A percentile compares a stretch with the other conserved stretches of the same genome.
phyloP scores from a whole-genome alignment of 1,140 invertebrate species.

The Drosophila rhopaloa region DNA sequence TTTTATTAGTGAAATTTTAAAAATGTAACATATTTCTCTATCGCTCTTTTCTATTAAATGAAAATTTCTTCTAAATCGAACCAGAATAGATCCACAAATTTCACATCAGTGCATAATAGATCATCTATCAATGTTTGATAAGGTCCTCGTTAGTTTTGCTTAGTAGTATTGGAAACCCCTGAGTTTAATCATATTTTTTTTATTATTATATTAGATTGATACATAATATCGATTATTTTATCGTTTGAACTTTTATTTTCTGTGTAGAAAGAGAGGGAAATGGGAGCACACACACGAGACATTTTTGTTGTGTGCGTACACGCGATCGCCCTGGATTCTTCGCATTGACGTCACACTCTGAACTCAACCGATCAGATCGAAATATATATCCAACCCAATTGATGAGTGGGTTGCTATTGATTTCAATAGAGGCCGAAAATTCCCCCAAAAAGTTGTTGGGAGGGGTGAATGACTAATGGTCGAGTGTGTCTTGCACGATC shows the following conservation, averaged over 20 bases:
- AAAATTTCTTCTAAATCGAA: too few species aligned
- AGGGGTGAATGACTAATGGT: conserved; percentile 39
- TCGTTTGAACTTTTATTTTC: neutral
- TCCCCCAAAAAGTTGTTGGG: conserved; percentile 3
- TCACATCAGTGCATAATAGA: too few species aligned
- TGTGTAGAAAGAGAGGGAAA: neutral
- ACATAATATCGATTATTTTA: neutral
- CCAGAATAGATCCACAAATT: too few species aligned
- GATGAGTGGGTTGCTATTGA: conserved; percentile 36
- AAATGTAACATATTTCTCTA: too few species aligned
- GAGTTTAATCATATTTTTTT: too few species aligned
- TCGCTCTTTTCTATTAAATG: too few species aligned
- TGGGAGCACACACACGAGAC: conserved; percentile 3
- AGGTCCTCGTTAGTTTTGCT: too few species aligned
- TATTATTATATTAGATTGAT: neutral
- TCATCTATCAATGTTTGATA: too few species aligned
- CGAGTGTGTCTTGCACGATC: conserved; percentile 24
- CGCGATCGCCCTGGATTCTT: conserved; percentile 64
- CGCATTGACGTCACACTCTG: conserved; percentile 70
- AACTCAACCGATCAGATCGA: conserved; percentile 32
- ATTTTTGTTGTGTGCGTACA: conserved; percentile 34
- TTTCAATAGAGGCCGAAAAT: conserved; percentile 37
- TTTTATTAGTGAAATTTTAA: too few species aligned
- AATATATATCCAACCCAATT: conserved; percentile 6
- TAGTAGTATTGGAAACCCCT: too few species aligned